Evolutionary conservation across 2,113 vertebrate species (phyloP), one percentile per base, ranked within the genome.

Genomic region (Deroptyus accipitrinus): DNA sequence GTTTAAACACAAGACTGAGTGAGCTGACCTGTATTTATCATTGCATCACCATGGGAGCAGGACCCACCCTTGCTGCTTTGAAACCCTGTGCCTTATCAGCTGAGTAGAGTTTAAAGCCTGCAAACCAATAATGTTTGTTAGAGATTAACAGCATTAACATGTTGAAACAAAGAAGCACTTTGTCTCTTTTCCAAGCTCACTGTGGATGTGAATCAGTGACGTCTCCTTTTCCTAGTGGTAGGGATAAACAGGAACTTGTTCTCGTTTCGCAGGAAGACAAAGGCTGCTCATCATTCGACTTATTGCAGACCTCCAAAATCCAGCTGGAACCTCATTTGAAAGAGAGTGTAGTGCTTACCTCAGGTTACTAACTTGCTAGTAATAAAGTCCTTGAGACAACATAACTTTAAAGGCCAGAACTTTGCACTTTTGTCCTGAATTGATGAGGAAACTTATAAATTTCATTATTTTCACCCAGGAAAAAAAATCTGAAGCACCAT

Each of bases 11-110:
- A 2, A 48, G 77, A 25, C 9, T 41, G 37, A 8, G 37, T 78
- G 74, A 95, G 51, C 73, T 73, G 73, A 96, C 70, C 63, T 5
- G 0, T 46, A 4, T 52, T 74, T 86, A 33, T 57, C 57, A 9
- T 16, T 27, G 77, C 42, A 54, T 81, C 46, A 28, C 88, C 57
- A 82, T 4, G 46, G 73, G 2, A 90, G 59, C 63, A 76, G 64
- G 74, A 90, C 75, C 67, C 55, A 63, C 81, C 90, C 83, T 25
- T 66, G 55, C 66, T 72, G 42, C 77, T 94, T 84, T 22, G 57
- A 94, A 93, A 76, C n/a, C 39, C 75, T 69, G 37, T 20, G 44
- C 31, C 61, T 92, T 94, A 96, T 83, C 94, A 82, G 75, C 4
- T 1, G 52, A 75, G 54, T 73, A 82, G 64, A 91, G 64, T 89